These are phyloP conservation scores for Hylomyscus alleni DNA, from an alignment of 2,797 vertebrate species.

Conservation along the genomic window DNA sequence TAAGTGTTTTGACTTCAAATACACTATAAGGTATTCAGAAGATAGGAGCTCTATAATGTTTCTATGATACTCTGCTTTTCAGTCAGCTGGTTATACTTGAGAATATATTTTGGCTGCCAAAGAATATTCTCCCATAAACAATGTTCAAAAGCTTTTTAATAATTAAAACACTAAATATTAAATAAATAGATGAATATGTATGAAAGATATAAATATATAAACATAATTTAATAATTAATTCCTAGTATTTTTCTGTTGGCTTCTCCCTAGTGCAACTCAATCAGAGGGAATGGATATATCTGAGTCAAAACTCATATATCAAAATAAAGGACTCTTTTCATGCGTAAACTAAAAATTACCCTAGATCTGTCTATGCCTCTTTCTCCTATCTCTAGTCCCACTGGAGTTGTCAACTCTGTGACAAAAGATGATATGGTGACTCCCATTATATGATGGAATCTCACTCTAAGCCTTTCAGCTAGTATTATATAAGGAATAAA, in stretches of 20 bases:
- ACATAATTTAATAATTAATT: conserved; percentile 78
- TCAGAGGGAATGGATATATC: conserved; percentile 53
- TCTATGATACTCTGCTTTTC: conserved; percentile 38
- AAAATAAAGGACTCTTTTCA: conserved; percentile 64
- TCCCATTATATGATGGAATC: conserved; percentile 31
- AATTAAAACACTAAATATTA: conserved; percentile 81
- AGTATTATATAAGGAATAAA: neutral
- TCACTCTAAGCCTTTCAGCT: neutral
- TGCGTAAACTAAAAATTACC: conserved; percentile 55
- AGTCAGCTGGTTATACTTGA: conserved; percentile 66
- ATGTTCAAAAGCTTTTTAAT: conserved; percentile 78
- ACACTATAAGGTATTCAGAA: neutral
- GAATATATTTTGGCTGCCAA: conserved; percentile 67
- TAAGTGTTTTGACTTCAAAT: conserved; percentile 67
- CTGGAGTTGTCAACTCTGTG: conserved; percentile 25
- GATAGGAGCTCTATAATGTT: neutral
- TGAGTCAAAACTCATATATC: conserved; percentile 58
- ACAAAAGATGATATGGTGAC: conserved; percentile 31
- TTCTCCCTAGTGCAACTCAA: conserved; percentile 75
- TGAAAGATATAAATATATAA: conserved; percentile 79
- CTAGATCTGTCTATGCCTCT: conserved; percentile 6
- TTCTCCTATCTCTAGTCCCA: neutral
- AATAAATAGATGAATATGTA: conserved; percentile 81
- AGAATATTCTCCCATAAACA: conserved; percentile 75
- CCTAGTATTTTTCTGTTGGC: conserved; percentile 68